Evolutionary conservation across 2,797 vertebrate genomes (phyloP).

Genomic region (Tinamus major): DNA sequence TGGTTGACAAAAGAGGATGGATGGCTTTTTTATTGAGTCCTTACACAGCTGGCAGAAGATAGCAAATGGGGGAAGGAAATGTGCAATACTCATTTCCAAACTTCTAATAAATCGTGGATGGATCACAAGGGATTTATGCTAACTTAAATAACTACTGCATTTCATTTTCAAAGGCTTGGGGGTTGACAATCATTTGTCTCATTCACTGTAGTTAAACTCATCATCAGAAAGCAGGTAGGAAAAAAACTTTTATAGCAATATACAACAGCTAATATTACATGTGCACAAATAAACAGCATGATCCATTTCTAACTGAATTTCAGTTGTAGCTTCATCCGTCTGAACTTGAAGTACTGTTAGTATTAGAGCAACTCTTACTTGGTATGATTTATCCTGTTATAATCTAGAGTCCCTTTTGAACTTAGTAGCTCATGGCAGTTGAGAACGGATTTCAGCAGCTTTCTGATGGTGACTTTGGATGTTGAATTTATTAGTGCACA

Average conservation of each 20-base stretch:
- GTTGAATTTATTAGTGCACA: background rate
- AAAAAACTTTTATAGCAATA: background rate
- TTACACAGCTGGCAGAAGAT: slow-evolving; percentile 51
- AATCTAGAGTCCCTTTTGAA: background rate
- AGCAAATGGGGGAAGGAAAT: slow-evolving; percentile 35
- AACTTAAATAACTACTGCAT: slow-evolving; percentile 39
- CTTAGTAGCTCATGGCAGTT: background rate
- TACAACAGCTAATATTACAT: background rate
- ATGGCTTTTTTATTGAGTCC: slow-evolving; percentile 63
- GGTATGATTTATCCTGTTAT: background rate
- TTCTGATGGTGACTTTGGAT: background rate
- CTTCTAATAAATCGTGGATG: slow-evolving; percentile 26
- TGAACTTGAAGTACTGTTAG: background rate
- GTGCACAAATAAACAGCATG: background rate
- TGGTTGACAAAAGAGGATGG: slow-evolving; percentile 70
- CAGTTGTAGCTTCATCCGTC: background rate
- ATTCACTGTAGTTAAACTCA: slow-evolving; percentile 2
- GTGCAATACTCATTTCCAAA: slow-evolving; percentile 40
- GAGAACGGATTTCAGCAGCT: background rate
- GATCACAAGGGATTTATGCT: slow-evolving; percentile 15
- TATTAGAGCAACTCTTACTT: background rate
- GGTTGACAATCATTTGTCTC: slow-evolving; percentile 29
- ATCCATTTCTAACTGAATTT: background rate
- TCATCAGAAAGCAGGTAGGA: background rate
- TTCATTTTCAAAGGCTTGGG: slow-evolving; percentile 17